These are phyloP conservation scores for Phalacrocorax carbo DNA, from an alignment of 2,113 vertebrate genomes.

Conservation along the genomic window DNA sequence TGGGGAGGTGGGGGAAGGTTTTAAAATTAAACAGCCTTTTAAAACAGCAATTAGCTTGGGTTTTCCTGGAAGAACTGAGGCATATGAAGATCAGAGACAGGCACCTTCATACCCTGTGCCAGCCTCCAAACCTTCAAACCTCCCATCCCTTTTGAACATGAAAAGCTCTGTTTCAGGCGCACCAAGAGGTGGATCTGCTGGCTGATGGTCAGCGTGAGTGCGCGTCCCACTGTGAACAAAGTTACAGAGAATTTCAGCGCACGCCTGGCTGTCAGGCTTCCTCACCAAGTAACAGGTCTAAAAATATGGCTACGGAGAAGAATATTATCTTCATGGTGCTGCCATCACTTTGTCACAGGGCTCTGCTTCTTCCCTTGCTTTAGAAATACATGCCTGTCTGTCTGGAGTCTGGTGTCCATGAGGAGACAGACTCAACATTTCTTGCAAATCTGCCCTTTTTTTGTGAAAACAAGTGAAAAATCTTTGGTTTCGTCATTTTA, in stretches of 20 bases:
- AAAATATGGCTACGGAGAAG: background rate
- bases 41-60: conserved; percentile 62
- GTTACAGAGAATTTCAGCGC: conserved; percentile 17
- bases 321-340: background rate
- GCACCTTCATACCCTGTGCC: background rate
- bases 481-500: background rate
- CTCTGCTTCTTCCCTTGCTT: background rate
- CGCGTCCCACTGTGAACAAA: conserved; percentile 73
- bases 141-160: conserved; percentile 73
- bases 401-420: background rate
- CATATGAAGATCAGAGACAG: conserved; percentile 70
- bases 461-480: background rate
- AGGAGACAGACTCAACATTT: background rate
- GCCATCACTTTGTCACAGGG: background rate
- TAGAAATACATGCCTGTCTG: background rate
- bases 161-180: conserved; percentile 66
- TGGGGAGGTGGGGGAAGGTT: background rate
- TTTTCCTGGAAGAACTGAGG: conserved; percentile 63
- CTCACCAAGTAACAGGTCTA: background rate
- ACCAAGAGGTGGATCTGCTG: conserved; percentile 57
- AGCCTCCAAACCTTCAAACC: conserved; percentile 71
- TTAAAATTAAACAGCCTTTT: conserved; percentile 58
- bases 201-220: conserved; percentile 61
- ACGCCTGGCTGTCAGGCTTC: conserved; percentile 1
- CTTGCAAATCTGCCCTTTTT: background rate